These are phyloP conservation scores for Ariolimax columbianus DNA, from an alignment of 2,888 invertebrate genomes.

Conservation along the genomic window DNA sequence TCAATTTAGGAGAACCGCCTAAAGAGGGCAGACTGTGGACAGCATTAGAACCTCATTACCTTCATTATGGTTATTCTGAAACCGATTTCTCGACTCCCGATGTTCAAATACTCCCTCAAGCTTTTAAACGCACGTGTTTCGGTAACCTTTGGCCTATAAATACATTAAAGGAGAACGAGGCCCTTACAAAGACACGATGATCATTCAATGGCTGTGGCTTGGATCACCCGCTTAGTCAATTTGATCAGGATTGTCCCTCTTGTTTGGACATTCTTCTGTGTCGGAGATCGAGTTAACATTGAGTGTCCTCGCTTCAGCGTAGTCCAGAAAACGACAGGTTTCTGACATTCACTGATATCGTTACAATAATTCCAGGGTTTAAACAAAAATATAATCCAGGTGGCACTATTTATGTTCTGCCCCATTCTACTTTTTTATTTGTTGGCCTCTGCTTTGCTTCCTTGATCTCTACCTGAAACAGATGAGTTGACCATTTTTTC, in stretches of 20 bases:
- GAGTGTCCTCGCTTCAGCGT: background rate
- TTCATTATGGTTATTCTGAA: constrained; percentile 39
- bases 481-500: too few species aligned
- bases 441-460: too few species aligned
- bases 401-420: too few species aligned
- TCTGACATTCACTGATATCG: background rate
- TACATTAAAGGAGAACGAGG: constrained; percentile 38
- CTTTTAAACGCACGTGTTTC: constrained; percentile 49
- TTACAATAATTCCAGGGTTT: background rate
- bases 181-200: constrained; percentile 41
- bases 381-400: too few species aligned
- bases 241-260: constrained; percentile 46
- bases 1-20: constrained; percentile 19
- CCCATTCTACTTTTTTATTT: too few species aligned
- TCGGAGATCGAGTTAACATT: constrained; percentile 46
- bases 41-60: constrained; percentile 39
- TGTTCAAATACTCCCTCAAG: constrained; percentile 44
- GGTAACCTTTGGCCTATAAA: constrained; percentile 50
- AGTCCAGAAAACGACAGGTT: background rate
- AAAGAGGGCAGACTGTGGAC: constrained; percentile 3
- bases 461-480: too few species aligned
- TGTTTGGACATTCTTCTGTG: constrained; percentile 46
- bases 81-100: constrained; percentile 15
- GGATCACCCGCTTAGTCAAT: constrained; percentile 53
- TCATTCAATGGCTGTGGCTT: constrained; percentile 6